Evolutionary conservation across 2,797 vertebrate genomes (phyloP).

Genomic region (Dicrostonyx torquatus): DNA sequence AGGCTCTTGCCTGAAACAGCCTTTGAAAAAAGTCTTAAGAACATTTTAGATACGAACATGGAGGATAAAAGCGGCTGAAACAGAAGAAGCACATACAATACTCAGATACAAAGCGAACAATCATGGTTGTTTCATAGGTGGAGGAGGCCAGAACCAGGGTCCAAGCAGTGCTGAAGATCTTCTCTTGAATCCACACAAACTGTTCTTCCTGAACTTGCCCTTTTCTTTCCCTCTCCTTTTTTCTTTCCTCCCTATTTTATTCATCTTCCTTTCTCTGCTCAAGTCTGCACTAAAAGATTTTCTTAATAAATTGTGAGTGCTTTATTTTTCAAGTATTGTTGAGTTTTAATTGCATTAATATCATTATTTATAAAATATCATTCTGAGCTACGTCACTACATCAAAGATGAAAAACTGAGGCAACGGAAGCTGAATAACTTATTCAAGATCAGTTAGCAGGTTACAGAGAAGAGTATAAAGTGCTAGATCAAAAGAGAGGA

Average conservation of each 20-base stretch:
- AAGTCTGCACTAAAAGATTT: not conserved
- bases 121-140: not conserved
- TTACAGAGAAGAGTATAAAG: not conserved
- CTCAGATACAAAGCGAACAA: not conserved
- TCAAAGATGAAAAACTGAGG: constrained; percentile 19
- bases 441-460: constrained; percentile 14
- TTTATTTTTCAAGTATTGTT: constrained; percentile 36
- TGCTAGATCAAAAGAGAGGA: not conserved
- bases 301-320: not conserved
- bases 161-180: not conserved
- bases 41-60: not conserved
- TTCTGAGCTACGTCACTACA: not conserved
- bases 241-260: not conserved
- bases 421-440: not conserved
- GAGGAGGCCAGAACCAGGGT: not conserved
- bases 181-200: not conserved
- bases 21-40: not conserved
- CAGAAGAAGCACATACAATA: not conserved
- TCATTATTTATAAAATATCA: constrained; percentile 5
- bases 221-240: not conserved
- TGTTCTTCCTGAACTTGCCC: not conserved
- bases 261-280: not conserved
- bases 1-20: not conserved
- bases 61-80: constrained; percentile 1
- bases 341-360: constrained; percentile 32